Base-by-base conservation (phyloP, 2,888 invertebrate genomes). In the Junonia oenone region DNA sequence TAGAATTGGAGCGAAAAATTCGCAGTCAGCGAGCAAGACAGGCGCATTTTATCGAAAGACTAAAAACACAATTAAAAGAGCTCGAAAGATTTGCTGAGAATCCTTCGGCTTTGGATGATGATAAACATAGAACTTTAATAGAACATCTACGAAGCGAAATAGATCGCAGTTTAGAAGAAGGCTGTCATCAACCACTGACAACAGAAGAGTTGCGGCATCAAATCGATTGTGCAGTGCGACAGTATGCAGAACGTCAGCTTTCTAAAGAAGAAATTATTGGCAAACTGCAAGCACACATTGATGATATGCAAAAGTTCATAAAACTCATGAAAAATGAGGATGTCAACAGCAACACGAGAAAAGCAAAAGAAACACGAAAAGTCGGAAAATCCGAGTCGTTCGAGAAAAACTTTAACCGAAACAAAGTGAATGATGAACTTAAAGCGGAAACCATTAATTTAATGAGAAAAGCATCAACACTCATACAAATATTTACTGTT, bases 281-380 rank as follows among this genome's bases (percentile, higher is more conserved):
- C 45, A 99, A 99, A 82, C 90, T 99, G 15, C 98, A 99, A 83
- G 97, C 98, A 0, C 99, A 99, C 88, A 97, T 99, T 52, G 94
- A 95, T 40, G 99, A 99, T 83, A 92, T 99, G 83, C 99, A 99
- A 81, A 93, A 98, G 64, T 99, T 99, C 76, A 98, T 99, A 66
- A 94, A 96, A 68, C 95, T 98, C 73, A 92, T 99, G 71, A 99
- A 99, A 91, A 95, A 95, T 65, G 95, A 95, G 68, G 94, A 71
- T 80, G 88, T 87, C 67, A 78, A 78, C 64, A 72, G 61, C 11
- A 81, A 75, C 29, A 61, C 70, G 2, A 78, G 63, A 2, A 71
- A 73, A 51, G 58, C 68, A 22, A 56, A 56, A 11, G 81, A 83
- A 45, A 19, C 75, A 1, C 81, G 78, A 60, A 82, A 79, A 53